These are phyloP conservation scores for Griposia aprilina DNA, from an alignment of 2,888 invertebrate genomes.

Conservation along the genomic window DNA sequence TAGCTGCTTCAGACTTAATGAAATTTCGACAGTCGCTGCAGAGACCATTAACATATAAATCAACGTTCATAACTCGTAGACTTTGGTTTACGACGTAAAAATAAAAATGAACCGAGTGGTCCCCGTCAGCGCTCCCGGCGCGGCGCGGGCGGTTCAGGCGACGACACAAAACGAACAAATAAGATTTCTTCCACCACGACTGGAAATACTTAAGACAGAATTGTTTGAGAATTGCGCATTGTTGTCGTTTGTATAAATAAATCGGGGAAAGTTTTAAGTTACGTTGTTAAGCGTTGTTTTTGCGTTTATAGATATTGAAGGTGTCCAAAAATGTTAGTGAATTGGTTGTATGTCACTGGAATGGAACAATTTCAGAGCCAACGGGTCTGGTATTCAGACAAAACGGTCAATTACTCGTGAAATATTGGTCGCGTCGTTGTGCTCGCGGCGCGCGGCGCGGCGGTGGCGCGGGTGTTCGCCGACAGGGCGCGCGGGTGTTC, in stretches of 20 bases:
- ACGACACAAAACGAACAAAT: constrained; percentile 85
- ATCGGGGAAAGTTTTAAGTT: constrained; percentile 63
- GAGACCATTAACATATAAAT: constrained; percentile 79
- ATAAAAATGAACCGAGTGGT: constrained; percentile 78
- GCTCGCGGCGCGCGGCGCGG: constrained; percentile 29
- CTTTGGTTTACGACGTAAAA: constrained; percentile 80
- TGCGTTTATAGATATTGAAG: constrained; percentile 45
- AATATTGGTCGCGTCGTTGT: constrained; percentile 61
- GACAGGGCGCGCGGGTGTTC: constrained; percentile 34
- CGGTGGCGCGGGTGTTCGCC: constrained; percentile 33
- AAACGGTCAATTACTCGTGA: constrained; percentile 77
- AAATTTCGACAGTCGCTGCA: constrained; percentile 62
- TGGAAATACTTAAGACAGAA: constrained; percentile 81
- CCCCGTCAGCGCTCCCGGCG: constrained; percentile 79
- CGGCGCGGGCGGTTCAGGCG: constrained; percentile 81
- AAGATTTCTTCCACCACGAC: constrained; percentile 79
- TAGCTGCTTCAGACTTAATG: constrained; percentile 59
- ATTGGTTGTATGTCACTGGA: constrained; percentile 29
- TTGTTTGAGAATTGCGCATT: constrained; percentile 81
- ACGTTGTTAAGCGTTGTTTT: constrained; percentile 52
- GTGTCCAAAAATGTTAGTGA: constrained; percentile 39
- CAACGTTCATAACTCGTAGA: constrained; percentile 80
- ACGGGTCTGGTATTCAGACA: constrained; percentile 57
- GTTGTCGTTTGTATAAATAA: constrained; percentile 77
- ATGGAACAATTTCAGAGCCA: constrained; percentile 41